Conservation (phyloP, 2,888 invertebrate genomes). For the Poecilobothrus nobilitatus region DNA sequence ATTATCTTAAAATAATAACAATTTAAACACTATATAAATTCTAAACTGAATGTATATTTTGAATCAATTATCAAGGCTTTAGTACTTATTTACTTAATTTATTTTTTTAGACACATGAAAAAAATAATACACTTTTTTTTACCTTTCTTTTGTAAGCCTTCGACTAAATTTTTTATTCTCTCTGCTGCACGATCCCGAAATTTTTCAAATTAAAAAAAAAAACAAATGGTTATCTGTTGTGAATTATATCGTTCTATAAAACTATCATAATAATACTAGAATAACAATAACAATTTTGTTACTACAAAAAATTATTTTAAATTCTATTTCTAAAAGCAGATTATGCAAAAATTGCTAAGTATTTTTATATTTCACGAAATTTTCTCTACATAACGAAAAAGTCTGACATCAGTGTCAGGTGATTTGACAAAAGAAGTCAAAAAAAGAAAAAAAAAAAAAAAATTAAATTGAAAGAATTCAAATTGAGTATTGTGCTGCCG, state of each 20-base stretch:
- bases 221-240: slow-evolving; percentile 3
- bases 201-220: not conserved
- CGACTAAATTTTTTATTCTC: not conserved
- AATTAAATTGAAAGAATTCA: not conserved
- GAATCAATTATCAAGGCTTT: not conserved
- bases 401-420: slow-evolving; percentile 6
- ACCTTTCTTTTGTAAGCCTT: not conserved
- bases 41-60: not conserved
- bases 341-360: slow-evolving; percentile 3
- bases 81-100: not conserved
- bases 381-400: slow-evolving; percentile 4
- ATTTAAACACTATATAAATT: not conserved
- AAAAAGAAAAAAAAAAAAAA: no score
- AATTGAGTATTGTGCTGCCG: not conserved
- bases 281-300: slow-evolving; percentile 6
- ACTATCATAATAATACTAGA: slow-evolving; percentile 6
- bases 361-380: slow-evolving; percentile 4
- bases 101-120: not conserved
- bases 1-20: not conserved
- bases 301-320: slow-evolving; percentile 3
- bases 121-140: not conserved
- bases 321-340: slow-evolving; percentile 6
- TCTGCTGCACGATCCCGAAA: not conserved
- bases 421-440: not conserved
- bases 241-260: slow-evolving; percentile 6